Evolutionary conservation across 2,888 invertebrate genomes (phyloP), one percentile per base, ranked within the genome.

Genomic region (Limulus polyphemus): DNA sequence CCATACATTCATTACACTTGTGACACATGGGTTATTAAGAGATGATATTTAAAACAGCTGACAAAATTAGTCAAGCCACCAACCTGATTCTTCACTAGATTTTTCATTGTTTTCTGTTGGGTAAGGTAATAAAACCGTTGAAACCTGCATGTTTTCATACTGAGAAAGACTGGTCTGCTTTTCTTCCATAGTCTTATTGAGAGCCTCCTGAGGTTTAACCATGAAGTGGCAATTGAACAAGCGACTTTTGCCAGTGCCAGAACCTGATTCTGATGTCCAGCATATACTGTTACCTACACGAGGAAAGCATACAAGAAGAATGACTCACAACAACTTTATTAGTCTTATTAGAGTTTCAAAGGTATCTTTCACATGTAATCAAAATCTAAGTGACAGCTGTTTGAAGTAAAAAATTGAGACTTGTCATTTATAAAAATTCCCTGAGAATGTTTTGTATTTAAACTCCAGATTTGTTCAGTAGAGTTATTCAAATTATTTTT

Each of bases 141-240:
- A 75, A 14, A 72, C 67, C 78, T 84, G 84, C 84, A 87, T 85
- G 75, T 81, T 81, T 76, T 86, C 85, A 79, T 86, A 86, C 71
- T 81, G 80, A 71, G 83, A 83, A 71, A 83, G 80, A 71, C 83
- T 81, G 17, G 72, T 70, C 60, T 72, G 73, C 73, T 85, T 84
- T 78, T 87, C 85, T 78, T 87, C 87, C 79, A 85, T 82, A 74
- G 82, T 83, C 52, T 57, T 55, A 12, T 63, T 58, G 5, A 47
- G 16, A 17, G 62, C 62, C n/a, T 65, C 65, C 4, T 62, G 65
- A 54, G 83, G 83, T 78, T 89, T 88, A 72, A 88, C 82, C 76
- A 88, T 80, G 79, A 95, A 86, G 73, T 85, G 83, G 73, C 83
- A 83, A 74, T 78, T 81, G 74, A 84, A 83, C 61, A 77, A 80